A percentile compares a stretch with the other conserved stretches of the same genome.
Conservation (phyloP, 2,797 vertebrate species). For the Epinephelus awoara region DNA sequence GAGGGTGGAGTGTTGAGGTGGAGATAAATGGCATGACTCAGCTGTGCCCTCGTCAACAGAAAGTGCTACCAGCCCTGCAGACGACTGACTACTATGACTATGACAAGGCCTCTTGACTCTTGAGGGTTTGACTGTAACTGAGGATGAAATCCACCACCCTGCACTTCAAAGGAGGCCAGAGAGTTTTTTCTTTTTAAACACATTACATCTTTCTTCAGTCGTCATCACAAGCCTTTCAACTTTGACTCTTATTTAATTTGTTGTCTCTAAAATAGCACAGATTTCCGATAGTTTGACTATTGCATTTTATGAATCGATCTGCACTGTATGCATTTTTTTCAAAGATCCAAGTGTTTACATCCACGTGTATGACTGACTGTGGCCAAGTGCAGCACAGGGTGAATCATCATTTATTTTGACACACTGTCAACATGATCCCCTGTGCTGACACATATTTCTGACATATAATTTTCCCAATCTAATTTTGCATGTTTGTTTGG, state of each 20-base stretch:
- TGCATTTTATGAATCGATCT: not conserved
- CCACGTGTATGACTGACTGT: not conserved
- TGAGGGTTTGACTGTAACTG: slow-evolving; percentile 55
- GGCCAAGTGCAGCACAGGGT: not conserved
- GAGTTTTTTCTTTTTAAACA: slow-evolving; percentile 4
- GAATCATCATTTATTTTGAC: not conserved
- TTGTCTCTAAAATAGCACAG: not conserved
- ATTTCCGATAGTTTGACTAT: not conserved
- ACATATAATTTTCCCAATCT: not conserved
- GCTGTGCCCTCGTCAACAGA: slow-evolving; percentile 54
- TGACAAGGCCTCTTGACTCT: slow-evolving; percentile 41
- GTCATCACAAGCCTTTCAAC: slow-evolving; percentile 6
- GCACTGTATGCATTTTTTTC: not conserved
- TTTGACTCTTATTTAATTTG: not conserved
- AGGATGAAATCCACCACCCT: slow-evolving; percentile 52
- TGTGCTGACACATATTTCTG: not conserved
- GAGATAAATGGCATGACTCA: slow-evolving; percentile 68
- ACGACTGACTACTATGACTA: slow-evolving; percentile 49
- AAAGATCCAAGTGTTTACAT: not conserved
- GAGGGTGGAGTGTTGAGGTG: slow-evolving; percentile 66
- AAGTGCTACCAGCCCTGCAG: slow-evolving; percentile 57
- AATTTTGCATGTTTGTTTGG: slow-evolving; percentile 3
- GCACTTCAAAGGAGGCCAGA: slow-evolving; percentile 13
- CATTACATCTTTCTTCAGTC: slow-evolving; percentile 6
- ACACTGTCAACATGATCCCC: not conserved